phyloP scores from a whole-genome alignment of 1,140 invertebrate genomes.

The Episyrphus balteatus region DNA sequence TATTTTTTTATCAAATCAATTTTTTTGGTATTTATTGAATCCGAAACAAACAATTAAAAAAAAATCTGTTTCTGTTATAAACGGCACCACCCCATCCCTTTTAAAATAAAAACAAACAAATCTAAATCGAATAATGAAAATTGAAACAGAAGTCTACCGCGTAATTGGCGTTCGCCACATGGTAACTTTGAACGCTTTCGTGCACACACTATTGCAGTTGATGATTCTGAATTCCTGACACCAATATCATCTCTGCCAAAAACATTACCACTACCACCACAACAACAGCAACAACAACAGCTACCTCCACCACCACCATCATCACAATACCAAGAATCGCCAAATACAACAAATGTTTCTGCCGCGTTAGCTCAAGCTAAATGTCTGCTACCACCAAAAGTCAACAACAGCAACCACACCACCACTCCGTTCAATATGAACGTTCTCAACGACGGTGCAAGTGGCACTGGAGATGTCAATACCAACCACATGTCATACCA shows the following conservation, averaged over 20 bases:
- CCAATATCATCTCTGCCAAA: slow-evolving; percentile 2
- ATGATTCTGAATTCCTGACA: slow-evolving; percentile 30
- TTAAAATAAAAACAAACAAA: slow-evolving; percentile 3
- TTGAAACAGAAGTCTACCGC: slow-evolving; percentile 23
- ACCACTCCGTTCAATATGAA: slow-evolving; percentile 12
- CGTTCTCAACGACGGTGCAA: too few species aligned
- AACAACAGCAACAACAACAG: slow-evolving; percentile 6
- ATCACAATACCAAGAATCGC: slow-evolving; percentile 2
- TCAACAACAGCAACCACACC: slow-evolving; percentile 5
- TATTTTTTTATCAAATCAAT: slow-evolving; percentile 7
- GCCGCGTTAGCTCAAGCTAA: too few species aligned
- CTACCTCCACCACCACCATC: slow-evolving; percentile 2
- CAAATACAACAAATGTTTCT: slow-evolving; percentile 5
- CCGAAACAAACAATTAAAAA: neutral
- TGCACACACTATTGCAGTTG: slow-evolving; percentile 33
- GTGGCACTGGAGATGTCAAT: neutral
- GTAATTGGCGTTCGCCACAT: slow-evolving; percentile 25
- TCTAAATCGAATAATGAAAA: slow-evolving; percentile 9
- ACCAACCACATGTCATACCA: slow-evolving; percentile 13
- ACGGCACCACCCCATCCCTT: neutral
- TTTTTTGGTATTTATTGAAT: neutral
- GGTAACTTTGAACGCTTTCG: slow-evolving; percentile 21
- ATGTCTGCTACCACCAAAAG: slow-evolving; percentile 8
- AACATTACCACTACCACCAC: slow-evolving; percentile 2
- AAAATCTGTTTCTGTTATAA: slow-evolving; percentile 4